These are phyloP conservation scores for Aphaenogaster ashmeadi DNA, from an alignment of 1,140 invertebrate genomes.

Conservation along the genomic window DNA sequence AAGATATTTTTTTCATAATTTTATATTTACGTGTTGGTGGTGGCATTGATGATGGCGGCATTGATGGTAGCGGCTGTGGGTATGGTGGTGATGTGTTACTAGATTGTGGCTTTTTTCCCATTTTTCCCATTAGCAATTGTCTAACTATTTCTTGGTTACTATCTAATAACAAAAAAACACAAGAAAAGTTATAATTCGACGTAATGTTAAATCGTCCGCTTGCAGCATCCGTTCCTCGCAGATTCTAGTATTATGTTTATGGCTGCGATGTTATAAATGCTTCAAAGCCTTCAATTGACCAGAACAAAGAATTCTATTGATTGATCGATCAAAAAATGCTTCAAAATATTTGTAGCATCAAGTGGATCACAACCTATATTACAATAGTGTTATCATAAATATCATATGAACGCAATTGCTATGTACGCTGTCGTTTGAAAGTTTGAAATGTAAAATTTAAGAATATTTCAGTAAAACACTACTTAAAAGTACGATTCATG, in stretches of 20 bases:
- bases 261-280: too few relatives aligned
- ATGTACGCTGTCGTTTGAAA: too few relatives aligned
- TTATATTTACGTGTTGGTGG: conserved; percentile 30
- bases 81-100: conserved; percentile 68
- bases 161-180: conserved; percentile 33
- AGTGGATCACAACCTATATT: too few relatives aligned
- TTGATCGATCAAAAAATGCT: too few relatives aligned
- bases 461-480: too few relatives aligned
- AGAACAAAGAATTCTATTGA: too few relatives aligned
- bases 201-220: neutral
- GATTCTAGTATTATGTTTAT: neutral
- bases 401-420: too few relatives aligned
- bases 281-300: too few relatives aligned
- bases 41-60: conserved; percentile 28
- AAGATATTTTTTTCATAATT: neutral
- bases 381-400: too few relatives aligned
- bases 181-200: neutral
- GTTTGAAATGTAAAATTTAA: too few relatives aligned
- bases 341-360: too few relatives aligned
- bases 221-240: neutral
- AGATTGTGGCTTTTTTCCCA: conserved; percentile 52
- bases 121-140: conserved; percentile 49
- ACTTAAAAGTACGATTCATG: too few relatives aligned
- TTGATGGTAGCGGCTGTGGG: conserved; percentile 17
- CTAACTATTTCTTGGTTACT: neutral